Conservation (phyloP, 2,113 vertebrate species). For the Pachycephala philippinensis region DNA sequence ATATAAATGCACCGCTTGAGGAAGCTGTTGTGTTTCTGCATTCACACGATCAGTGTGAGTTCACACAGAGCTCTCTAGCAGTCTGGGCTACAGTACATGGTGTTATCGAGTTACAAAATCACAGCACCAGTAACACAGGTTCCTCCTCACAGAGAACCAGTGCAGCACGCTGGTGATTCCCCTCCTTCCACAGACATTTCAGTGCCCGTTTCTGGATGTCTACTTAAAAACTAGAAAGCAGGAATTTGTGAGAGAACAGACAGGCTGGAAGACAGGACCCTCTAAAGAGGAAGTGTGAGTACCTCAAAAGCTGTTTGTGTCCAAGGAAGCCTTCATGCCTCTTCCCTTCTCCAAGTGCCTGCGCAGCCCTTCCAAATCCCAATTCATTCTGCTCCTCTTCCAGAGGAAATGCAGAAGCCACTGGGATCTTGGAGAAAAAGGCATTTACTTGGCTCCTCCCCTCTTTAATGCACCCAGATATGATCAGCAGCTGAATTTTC, state of each 20-base stretch:
- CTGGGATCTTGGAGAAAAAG: background rate
- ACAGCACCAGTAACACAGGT: rapidly evolving
- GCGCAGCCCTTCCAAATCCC: background rate
- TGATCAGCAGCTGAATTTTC: background rate
- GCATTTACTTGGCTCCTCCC: rapidly evolving
- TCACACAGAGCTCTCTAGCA: background rate
- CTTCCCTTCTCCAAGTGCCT: background rate
- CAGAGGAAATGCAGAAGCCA: background rate
- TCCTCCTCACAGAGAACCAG: rapidly evolving
- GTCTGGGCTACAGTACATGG: rapidly evolving
- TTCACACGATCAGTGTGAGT: background rate
- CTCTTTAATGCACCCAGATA: rapidly evolving
- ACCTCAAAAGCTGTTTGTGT: background rate
- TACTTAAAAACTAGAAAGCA: background rate
- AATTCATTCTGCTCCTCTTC: background rate
- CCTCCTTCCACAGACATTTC: background rate
- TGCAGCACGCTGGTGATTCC: rapidly evolving
- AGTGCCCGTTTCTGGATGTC: background rate
- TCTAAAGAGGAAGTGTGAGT: background rate
- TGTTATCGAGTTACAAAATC: background rate
- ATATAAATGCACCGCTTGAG: background rate
- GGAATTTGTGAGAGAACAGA: background rate
- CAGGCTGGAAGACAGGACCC: background rate
- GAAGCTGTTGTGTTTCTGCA: background rate
- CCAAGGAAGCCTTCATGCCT: background rate